These are phyloP conservation scores for Ictidomys tridecemlineatus DNA, from an alignment of 2,113 vertebrate genomes.

Conservation along the genomic window DNA sequence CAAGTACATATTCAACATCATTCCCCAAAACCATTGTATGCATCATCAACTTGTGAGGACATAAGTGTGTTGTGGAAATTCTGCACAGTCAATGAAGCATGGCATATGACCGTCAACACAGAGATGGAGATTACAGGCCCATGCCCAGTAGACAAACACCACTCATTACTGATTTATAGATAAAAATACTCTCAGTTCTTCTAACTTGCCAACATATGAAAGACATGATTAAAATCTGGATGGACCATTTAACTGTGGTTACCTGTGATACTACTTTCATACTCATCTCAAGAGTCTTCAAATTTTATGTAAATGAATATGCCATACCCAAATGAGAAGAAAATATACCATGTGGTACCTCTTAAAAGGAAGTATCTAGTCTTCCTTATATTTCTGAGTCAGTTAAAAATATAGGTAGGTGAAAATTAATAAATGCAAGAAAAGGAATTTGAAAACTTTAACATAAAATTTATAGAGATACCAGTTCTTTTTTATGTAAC, in stretches of 20 bases:
- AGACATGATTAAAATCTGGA: neutral
- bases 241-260: conserved; percentile 2
- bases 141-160: neutral
- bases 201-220: neutral
- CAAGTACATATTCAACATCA: neutral
- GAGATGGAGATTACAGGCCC: neutral
- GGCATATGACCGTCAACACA: neutral
- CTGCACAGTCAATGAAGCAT: neutral
- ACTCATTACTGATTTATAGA: neutral
- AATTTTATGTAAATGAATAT: conserved; percentile 25
- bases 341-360: neutral
- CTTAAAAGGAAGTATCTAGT: conserved; percentile 26
- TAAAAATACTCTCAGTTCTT: neutral
- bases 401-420: neutral
- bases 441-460: conserved; percentile 23
- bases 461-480: neutral
- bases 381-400: neutral
- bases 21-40: neutral
- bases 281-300: conserved; percentile 18
- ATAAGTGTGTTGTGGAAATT: neutral
- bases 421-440: conserved; percentile 37
- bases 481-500: neutral
- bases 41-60: neutral
- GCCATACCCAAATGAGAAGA: conserved; percentile 2
- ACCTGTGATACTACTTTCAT: neutral